Conservation (phyloP, 2,888 invertebrate species). For the Argyresthia goedartella region DNA sequence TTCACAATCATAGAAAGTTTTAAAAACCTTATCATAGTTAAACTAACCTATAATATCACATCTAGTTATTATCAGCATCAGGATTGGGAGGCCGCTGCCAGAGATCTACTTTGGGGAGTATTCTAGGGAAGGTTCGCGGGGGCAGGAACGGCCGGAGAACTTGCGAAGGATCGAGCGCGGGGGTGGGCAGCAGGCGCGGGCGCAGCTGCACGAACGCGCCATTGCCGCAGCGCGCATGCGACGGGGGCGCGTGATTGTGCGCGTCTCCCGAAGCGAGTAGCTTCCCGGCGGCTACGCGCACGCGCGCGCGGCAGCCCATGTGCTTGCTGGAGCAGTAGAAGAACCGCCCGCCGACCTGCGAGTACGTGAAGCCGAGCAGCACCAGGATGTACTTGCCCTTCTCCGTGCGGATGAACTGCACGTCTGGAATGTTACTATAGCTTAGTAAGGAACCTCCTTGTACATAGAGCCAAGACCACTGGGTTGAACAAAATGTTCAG, state of each 20-base stretch:
- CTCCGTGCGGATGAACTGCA: constrained; percentile 65
- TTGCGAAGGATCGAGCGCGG: constrained; percentile 9
- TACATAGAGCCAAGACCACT: no score
- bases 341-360: constrained; percentile 62
- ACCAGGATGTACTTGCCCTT: constrained; percentile 62
- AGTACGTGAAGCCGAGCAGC: constrained; percentile 58
- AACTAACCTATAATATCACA: not conserved
- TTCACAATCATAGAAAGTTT: not conserved
- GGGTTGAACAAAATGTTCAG: no score
- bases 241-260: constrained; percentile 59
- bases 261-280: constrained; percentile 50
- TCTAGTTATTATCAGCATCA: constrained; percentile 16
- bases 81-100: constrained; percentile 42
- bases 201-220: constrained; percentile 60
- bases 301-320: constrained; percentile 57
- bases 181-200: constrained; percentile 35
- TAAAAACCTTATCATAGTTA: no score
- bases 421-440: constrained; percentile 37
- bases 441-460: not conserved
- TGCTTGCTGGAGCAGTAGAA: constrained; percentile 66
- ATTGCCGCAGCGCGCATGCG: constrained; percentile 60
- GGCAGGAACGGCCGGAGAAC: constrained; percentile 21
- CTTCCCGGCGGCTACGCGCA: constrained; percentile 46
- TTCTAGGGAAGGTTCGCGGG: constrained; percentile 36
- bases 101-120: constrained; percentile 54